Conservation (phyloP, 2,888 invertebrate genomes). For the Subacronicta megacephala region DNA sequence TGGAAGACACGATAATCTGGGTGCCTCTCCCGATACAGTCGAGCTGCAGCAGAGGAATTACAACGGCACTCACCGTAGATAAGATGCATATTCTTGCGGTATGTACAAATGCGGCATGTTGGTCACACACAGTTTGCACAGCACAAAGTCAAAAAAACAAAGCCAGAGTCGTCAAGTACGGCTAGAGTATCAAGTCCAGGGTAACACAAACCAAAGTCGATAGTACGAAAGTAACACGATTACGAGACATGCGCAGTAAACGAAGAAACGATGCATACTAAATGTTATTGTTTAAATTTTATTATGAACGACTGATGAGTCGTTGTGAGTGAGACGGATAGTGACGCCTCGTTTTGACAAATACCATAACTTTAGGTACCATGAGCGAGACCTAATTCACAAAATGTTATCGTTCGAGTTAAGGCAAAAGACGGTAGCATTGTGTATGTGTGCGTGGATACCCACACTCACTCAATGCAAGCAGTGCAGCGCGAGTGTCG, state of each 20-base stretch:
- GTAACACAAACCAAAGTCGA: background rate
- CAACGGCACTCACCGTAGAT: slow-evolving; percentile 46
- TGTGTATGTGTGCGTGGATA: no score
- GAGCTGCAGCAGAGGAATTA: slow-evolving; percentile 37
- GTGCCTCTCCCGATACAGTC: slow-evolving; percentile 35
- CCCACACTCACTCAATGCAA: no score
- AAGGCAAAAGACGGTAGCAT: no score
- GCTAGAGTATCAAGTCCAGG: no score
- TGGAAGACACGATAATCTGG: slow-evolving; percentile 47
- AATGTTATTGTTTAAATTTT: background rate
- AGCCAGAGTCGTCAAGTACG: background rate
- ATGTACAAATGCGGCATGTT: slow-evolving; percentile 8
- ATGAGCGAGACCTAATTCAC: no score
- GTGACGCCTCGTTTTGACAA: no score
- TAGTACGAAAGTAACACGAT: background rate
- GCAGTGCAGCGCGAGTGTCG: no score
- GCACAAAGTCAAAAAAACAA: background rate
- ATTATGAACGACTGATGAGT: no score
- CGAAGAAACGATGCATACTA: background rate
- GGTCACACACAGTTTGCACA: background rate
- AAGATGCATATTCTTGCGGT: slow-evolving; percentile 36
- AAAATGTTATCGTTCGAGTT: no score
- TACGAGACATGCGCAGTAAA: background rate
- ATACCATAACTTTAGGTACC: no score
- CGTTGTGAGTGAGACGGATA: no score